Evolutionary conservation across 2,888 invertebrate species (phyloP).

Genomic region (Ennomos erosarius): DNA sequence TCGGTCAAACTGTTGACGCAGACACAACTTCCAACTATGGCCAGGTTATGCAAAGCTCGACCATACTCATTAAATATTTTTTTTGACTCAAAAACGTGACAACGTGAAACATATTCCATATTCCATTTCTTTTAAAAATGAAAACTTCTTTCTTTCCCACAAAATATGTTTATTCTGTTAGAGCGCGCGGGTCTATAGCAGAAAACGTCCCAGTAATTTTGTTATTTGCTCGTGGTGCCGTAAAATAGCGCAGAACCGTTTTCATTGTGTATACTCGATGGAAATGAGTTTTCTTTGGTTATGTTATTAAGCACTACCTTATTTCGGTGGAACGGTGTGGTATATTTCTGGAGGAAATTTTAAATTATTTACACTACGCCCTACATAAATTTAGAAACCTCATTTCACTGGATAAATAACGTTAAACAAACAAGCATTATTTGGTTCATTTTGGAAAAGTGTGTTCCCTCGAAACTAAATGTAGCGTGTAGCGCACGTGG

Average conservation of each 20-base stretch:
- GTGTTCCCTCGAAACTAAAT: constrained; percentile 47
- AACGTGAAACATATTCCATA: constrained; percentile 14
- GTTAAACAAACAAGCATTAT: constrained; percentile 48
- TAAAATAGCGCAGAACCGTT: constrained; percentile 4
- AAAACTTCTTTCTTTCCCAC: neutral
- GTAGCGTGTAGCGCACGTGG: constrained; percentile 50
- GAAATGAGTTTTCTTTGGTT: constrained; percentile 23
- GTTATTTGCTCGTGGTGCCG: constrained; percentile 8
- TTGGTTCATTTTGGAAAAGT: constrained; percentile 47
- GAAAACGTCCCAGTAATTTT: constrained; percentile 19
- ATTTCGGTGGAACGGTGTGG: constrained; percentile 23
- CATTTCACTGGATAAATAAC: constrained; percentile 39
- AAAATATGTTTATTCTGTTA: constrained; percentile 5
- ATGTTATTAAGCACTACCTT: constrained; percentile 19
- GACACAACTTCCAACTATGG: constrained; percentile 17
- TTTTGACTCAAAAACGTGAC: constrained; percentile 25
- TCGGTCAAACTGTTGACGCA: constrained; percentile 46
- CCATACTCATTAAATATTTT: constrained; percentile 17
- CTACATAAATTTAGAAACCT: constrained; percentile 37
- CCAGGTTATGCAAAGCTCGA: constrained; percentile 19
- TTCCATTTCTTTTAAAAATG: constrained; percentile 3
- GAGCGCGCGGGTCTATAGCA: constrained; percentile 8
- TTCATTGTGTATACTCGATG: constrained; percentile 33
- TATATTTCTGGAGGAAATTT: constrained; percentile 37
- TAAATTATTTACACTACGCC: constrained; percentile 42